phyloP scores from a whole-genome alignment of 2,113 vertebrate species.

The Cryptomyrus ogoouensis region DNA sequence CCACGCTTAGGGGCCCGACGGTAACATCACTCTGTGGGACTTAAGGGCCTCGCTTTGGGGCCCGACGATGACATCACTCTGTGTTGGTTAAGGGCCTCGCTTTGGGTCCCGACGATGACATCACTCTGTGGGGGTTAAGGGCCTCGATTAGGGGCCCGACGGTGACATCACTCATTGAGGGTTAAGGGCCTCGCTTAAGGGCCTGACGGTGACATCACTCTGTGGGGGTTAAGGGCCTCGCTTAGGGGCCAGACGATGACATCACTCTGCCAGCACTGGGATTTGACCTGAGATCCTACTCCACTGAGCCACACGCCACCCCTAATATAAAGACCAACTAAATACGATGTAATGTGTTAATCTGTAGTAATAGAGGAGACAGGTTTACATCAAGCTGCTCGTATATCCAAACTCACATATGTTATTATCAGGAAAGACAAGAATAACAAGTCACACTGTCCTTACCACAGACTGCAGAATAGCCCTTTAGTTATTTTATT shows the following conservation, averaged over 20 bases:
- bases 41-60: too few species aligned
- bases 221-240: background rate
- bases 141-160: too few species aligned
- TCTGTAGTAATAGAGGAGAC: background rate
- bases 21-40: background rate
- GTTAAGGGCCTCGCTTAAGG: too few species aligned
- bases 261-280: background rate
- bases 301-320: background rate
- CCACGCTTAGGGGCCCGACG: too few species aligned
- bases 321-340: background rate
- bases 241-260: too few species aligned
- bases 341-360: background rate
- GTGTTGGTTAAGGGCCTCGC: too few species aligned
- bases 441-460: background rate
- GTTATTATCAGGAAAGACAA: constrained; percentile 5
- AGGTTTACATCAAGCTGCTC: background rate
- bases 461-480: background rate
- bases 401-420: background rate
- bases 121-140: too few species aligned
- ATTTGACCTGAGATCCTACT: background rate
- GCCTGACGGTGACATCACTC: too few species aligned
- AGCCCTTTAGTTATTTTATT: background rate
- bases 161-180: too few species aligned
- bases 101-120: too few species aligned
- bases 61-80: too few species aligned